Percentiles rank a stretch among this genome's conserved stretches.
Conservation (phyloP, 2,797 vertebrate genomes). For the Etheostoma perlongum region DNA sequence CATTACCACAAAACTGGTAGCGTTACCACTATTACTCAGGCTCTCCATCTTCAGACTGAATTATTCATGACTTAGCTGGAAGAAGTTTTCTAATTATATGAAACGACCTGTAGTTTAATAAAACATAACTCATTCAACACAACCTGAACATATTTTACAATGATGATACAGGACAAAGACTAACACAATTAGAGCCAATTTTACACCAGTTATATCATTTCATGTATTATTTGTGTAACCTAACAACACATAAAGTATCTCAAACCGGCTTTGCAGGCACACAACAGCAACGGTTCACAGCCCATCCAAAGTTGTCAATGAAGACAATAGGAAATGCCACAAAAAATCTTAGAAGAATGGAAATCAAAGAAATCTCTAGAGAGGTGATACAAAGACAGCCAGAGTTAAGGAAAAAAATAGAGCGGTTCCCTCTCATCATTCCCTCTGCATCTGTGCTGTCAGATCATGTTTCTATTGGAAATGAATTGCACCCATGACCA, state of each 20-base stretch:
- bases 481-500: slow-evolving; percentile 30
- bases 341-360: slow-evolving; percentile 11
- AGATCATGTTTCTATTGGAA: slow-evolving; percentile 27
- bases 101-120: neutral
- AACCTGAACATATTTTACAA: slow-evolving; percentile 1
- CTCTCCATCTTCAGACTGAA: neutral
- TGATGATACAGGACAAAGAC: slow-evolving; percentile 5
- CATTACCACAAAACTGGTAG: neutral
- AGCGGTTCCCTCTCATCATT: neutral
- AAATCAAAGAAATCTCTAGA: neutral
- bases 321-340: neutral
- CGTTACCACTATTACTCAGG: neutral
- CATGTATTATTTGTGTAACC: neutral
- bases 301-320: neutral
- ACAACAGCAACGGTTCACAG: neutral
- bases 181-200: slow-evolving; percentile 12
- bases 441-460: neutral
- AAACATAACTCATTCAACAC: neutral
- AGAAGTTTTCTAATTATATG: neutral
- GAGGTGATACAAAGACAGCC: neutral
- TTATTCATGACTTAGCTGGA: neutral
- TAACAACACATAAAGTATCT: neutral
- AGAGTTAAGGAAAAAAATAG: neutral
- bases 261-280: neutral
- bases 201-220: neutral